Base-by-base conservation (phyloP, 2,888 invertebrate species). In the Beris chalybata region DNA sequence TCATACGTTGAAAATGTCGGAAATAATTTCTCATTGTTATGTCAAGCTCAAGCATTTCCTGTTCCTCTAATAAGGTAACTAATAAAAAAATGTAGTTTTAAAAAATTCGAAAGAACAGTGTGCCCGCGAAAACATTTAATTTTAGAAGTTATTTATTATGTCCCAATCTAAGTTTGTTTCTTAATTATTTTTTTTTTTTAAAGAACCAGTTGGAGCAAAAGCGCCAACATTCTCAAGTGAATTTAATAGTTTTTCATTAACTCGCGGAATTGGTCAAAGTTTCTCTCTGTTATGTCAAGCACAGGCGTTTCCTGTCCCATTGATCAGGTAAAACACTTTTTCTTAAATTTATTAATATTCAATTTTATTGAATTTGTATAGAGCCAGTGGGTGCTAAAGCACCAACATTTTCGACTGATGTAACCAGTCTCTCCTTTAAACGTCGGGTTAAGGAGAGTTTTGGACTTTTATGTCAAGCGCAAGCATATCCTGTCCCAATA, bases 401-500 rank as follows among this genome's bases (percentile, higher is more conserved):
- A 29, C 87, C 87, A 7, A 83, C 85, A 68, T 84, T 87, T 73
- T 83, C 85, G 59, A 81, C 84, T 43, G 85, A 85, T 70, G 87
- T 88, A 58, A 85, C 84, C 76, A 83, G 83, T 74, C 83, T 81
- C 68, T 83, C 84, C 57, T 80, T 85, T 73, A 77, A 82, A 52
- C 77, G 82, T 72, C 74, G 79, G 45, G 76, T 76, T 64, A 80
- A 78, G 22, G 78, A 82, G 61, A 83, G 84, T 68, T 83, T 88
- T 74, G 84, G 85, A 15, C 77, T 89, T 67, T 79, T 88, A 63
- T 90, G 89, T 76, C 87, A 87, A 74, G 87, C 89, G 55, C 89
- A 89, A 78, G 88, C 85, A 5, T 86, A 82, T 81, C 91, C 91
- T 54, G 85, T 89, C 72, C 91, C 90, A 72, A 76, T 86, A 69